Percentiles rank a stretch among this genome's conserved stretches.
These are phyloP conservation scores for Chironomus striatipennis DNA, from an alignment of 1,140 invertebrate genomes.

Conservation along the genomic window DNA sequence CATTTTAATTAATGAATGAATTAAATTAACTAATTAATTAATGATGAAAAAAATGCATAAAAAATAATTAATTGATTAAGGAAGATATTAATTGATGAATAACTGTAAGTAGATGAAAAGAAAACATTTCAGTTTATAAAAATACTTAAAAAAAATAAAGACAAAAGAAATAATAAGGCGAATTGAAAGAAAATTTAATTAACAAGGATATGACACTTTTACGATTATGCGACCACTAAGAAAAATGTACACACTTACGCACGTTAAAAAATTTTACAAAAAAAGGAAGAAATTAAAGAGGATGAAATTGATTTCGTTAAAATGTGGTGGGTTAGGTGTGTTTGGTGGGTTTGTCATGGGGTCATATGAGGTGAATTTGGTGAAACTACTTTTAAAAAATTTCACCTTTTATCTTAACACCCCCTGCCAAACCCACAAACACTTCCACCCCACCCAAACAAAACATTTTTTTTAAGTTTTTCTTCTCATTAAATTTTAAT, in stretches of 20 bases:
- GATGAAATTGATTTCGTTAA: no score
- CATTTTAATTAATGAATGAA: no score
- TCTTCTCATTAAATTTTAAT: neutral
- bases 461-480: no score
- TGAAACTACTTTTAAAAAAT: no score
- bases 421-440: no score
- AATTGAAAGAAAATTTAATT: neutral
- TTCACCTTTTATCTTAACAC: no score
- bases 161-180: neutral
- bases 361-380: no score
- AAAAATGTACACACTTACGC: neutral
- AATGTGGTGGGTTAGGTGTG: no score
- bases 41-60: conserved; percentile 11
- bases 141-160: neutral
- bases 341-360: no score
- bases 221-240: conserved; percentile 1
- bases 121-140: neutral
- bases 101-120: conserved; percentile 8
- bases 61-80: neutral
- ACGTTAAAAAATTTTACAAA: neutral
- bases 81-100: neutral
- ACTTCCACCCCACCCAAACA: no score
- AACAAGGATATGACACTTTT: neutral
- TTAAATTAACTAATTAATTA: neutral
- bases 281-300: neutral